Conservation (phyloP, 2,797 vertebrate species). For the Alectoris magna region DNA sequence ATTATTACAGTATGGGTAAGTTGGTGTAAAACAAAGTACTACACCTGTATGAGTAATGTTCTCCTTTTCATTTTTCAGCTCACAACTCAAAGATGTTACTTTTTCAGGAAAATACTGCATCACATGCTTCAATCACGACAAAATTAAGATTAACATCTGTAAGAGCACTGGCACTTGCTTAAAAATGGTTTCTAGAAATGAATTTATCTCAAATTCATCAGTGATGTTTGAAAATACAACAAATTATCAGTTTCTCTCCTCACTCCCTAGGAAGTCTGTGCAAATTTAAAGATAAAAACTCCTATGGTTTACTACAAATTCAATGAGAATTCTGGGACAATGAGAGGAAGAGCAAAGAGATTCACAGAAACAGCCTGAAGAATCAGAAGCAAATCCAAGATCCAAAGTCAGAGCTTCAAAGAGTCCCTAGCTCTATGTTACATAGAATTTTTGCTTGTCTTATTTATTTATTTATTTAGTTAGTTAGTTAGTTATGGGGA, state of each 20-base stretch:
- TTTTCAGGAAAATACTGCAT: background rate
- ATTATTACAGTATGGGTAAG: background rate
- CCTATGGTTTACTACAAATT: background rate
- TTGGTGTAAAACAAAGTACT: background rate
- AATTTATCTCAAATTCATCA: background rate
- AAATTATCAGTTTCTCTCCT: background rate
- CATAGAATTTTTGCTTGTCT: background rate
- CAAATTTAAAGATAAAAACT: background rate
- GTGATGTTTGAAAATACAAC: background rate
- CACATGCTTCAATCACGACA: background rate
- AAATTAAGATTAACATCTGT: background rate
- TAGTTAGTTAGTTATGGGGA: background rate
- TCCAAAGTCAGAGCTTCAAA: background rate
- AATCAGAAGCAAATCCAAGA: background rate
- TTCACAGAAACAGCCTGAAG: background rate
- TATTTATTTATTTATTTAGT: background rate
- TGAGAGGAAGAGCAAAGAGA: background rate
- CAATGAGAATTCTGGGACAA: background rate
- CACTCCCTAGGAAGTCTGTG: background rate
- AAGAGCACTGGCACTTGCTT: background rate
- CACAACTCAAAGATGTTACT: background rate
- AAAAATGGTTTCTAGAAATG: background rate
- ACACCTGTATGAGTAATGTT: background rate
- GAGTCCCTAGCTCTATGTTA: background rate
- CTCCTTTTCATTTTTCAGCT: background rate